Base-by-base conservation (phyloP, 2,888 invertebrate species). In the Neoascia interrupta region DNA sequence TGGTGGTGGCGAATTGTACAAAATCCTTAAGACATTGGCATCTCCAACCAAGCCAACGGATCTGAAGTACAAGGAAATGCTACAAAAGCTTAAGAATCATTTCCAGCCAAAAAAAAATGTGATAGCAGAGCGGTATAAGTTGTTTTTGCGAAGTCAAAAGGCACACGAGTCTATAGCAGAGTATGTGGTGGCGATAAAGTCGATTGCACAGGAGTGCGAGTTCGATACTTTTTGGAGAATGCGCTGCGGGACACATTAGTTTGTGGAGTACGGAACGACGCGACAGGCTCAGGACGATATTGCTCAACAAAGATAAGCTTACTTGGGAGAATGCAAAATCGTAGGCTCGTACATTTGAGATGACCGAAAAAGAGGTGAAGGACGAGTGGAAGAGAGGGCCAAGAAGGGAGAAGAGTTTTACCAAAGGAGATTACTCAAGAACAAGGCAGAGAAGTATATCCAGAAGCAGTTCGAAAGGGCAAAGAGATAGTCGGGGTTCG, bases 131-230 rank as follows among this genome's bases (percentile, higher is more conserved):
- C 39, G 82, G 10, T 85, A 82, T 49, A 81, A 81, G 53, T 84
- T 84, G 64, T 82, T 83, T 51, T 81, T 81, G 43, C 60, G 82
- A 11, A 28, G 73, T 34, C 84, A 84, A 69, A 76, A 82, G 56
- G 18, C 56, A 11, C 34, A 69, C 66, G 82, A 82, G 45, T 61
- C 68, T 5, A 63, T 82, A 8, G 39, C 51, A 10, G 79, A 79
- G n/a, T 82, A 80, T 53, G 54, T 76, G 2, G 73, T 82, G 6
- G 81, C 70, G 26, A 39, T 85, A 18, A 84, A 81, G 51, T 81
- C 68, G 5, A 21, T 82, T 10, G 81, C 84, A 5, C 69, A 82
- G 31, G 45, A 31, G 5, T 84, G 84, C 70, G 51, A 83, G 8
- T 84, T 84, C 56, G 80, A 6, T 18, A n/a, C n/a, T n/a, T n/a